These are phyloP conservation scores for Lepidurus packardi DNA, from an alignment of 1,140 invertebrate genomes.

Conservation along the genomic window DNA sequence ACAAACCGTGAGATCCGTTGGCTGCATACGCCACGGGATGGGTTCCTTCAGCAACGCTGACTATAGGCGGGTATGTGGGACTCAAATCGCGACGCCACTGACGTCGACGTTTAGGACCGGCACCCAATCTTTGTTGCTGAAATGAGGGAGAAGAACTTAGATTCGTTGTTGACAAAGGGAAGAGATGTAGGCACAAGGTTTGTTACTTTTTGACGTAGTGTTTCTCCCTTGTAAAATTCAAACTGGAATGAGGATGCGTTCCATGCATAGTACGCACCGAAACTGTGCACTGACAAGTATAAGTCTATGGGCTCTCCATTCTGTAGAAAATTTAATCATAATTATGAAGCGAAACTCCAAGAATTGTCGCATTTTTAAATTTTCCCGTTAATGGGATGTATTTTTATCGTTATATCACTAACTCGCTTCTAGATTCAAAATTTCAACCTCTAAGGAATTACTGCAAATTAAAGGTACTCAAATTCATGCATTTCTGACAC, in stretches of 20 bases:
- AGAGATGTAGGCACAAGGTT: neutral
- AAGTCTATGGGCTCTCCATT: slow-evolving; percentile 30
- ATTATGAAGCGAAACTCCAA: neutral
- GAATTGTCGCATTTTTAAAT: neutral
- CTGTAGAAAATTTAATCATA: slow-evolving; percentile 22
- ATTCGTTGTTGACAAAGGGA: neutral
- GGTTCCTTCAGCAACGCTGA: slow-evolving; percentile 34
- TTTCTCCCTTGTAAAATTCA: slow-evolving; percentile 34
- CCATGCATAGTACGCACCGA: slow-evolving; percentile 37
- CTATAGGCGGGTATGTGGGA: slow-evolving; percentile 34
- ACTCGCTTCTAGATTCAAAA: neutral
- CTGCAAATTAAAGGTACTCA: no score
- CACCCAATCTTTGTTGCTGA: neutral
- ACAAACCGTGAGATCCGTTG: slow-evolving; percentile 38
- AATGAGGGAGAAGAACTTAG: neutral
- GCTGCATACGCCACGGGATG: slow-evolving; percentile 37
- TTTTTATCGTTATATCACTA: neutral
- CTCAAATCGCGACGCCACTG: slow-evolving; percentile 25
- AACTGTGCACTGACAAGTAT: slow-evolving; percentile 37
- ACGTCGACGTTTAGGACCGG: slow-evolving; percentile 30
- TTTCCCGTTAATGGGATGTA: neutral
- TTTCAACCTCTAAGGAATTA: neutral
- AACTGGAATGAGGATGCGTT: slow-evolving; percentile 34
- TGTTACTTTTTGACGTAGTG: slow-evolving; percentile 28
- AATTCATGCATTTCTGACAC: no score